Conservation (phyloP, 1,140 invertebrate species). For the Elysia chlorotica region DNA sequence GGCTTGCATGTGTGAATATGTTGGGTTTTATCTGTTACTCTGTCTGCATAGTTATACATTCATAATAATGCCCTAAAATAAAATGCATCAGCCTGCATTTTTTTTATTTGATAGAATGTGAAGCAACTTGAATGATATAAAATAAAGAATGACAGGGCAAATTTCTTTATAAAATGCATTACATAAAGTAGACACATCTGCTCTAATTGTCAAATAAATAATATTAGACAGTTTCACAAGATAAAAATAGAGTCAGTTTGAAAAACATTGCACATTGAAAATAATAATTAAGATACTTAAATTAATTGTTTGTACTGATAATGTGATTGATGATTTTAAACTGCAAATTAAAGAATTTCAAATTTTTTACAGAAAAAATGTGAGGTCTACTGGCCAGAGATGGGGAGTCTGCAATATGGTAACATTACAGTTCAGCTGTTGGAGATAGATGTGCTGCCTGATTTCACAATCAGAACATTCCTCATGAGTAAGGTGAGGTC, state of each 20-base stretch:
- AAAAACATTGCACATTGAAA: too few relatives aligned
- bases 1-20: not conserved
- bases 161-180: too few relatives aligned
- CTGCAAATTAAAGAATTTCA: not conserved
- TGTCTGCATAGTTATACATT: not conserved
- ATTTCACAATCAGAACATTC: slow-evolving; percentile 88
- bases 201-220: too few relatives aligned
- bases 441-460: slow-evolving; percentile 89
- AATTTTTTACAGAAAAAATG: slow-evolving; percentile 82
- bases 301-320: too few relatives aligned
- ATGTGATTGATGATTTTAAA: not conserved
- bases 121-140: too few relatives aligned
- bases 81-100: too few relatives aligned
- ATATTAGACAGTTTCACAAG: too few relatives aligned
- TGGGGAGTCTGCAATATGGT: slow-evolving; percentile 86
- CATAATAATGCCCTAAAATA: not conserved
- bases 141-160: too few relatives aligned
- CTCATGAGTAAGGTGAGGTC: slow-evolving; percentile 67
- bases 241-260: too few relatives aligned
- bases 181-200: too few relatives aligned
- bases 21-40: not conserved
- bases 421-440: slow-evolving; percentile 86
- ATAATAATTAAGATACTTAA: too few relatives aligned
- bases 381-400: slow-evolving; percentile 98
- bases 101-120: too few relatives aligned